A percentile compares a stretch with the other conserved stretches of the same genome.
Evolutionary conservation across 2,888 invertebrate genomes (phyloP).

Genomic region (Sinhomidia bicolor): DNA sequence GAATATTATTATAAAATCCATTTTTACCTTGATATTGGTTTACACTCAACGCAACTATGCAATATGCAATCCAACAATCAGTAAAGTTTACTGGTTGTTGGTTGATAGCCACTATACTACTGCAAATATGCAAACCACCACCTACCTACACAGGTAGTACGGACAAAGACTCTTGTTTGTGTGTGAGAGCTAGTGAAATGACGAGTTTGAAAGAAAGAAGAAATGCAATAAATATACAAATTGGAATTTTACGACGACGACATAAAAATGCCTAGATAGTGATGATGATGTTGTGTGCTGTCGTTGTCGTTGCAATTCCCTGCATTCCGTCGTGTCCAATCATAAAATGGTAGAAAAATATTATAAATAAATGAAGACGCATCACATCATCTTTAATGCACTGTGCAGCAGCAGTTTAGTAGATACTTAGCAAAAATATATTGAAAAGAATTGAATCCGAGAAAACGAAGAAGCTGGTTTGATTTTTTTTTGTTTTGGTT

Average conservation of each 20-base stretch:
- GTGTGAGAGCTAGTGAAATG: not conserved
- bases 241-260: constrained; percentile 45
- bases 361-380: constrained; percentile 37
- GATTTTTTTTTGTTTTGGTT: no score
- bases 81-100: no score
- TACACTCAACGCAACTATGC: constrained; percentile 14
- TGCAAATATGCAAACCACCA: not conserved
- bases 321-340: constrained; percentile 43
- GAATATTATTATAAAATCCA: constrained; percentile 18
- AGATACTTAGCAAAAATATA: not conserved
- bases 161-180: no score
- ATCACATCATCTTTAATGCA: not conserved
- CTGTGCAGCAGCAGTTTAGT: not conserved
- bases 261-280: constrained; percentile 42
- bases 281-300: constrained; percentile 1
- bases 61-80: not conserved
- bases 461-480: constrained; percentile 24
- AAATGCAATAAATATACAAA: constrained; percentile 51
- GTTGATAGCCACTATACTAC: not conserved
- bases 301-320: constrained; percentile 38
- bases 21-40: constrained; percentile 24
- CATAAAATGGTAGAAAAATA: constrained; percentile 24
- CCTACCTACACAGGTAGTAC: no score
- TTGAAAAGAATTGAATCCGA: no score
- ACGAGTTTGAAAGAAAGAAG: constrained; percentile 5